Evolutionary conservation across 2,888 invertebrate genomes (phyloP), one percentile per base, ranked within the genome.

Genomic region (Trimorus sp.): DNA sequence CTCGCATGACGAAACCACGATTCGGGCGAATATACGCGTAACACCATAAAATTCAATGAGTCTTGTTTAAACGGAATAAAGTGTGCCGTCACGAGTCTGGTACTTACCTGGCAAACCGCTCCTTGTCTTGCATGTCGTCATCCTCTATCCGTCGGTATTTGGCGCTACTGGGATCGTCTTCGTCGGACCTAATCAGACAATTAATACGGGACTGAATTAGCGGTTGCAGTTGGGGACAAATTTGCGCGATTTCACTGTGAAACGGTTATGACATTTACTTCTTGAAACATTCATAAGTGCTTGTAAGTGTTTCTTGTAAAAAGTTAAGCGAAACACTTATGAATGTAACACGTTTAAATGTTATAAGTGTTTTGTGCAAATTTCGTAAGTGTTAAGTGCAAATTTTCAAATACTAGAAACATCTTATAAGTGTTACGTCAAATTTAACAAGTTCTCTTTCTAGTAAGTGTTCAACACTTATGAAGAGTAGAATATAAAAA

Each of bases 81-180:
- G 71, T 76, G 65, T 59, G 77, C 58, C 63, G 74, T 79, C 81
- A 79, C 83, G 81, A 84, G 86, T 79, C 84, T 85, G 85, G 91
- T 91, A 92, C 93, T 93, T 93, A 96, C 98, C 97, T 97, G 88
- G 98, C 98, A 94, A 98, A 98, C 90, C 98, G 95, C 93, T 98
- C 98, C 93, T 98, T 98, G 92, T 98, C 98, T 94, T 98, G 98
- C 92, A 97, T 96, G 92, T 95, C 97, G 91, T 97, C 97, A 93
- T 98, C 98, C 92, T 98, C 98, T 96, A 97, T 96, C 94, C 96
- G 95, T 92, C 95, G 94, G 92, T 95, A 96, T 94, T 96, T 96
- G 89, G 94, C 95, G 88, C 95, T 95, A 93, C 95, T 95, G 92
- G 95, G 95, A 94, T 96, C 96, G 94, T 96, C 96, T 93, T 96